Base-by-base conservation (phyloP, 2,888 invertebrate species). In the Nomada fabriciana region DNA sequence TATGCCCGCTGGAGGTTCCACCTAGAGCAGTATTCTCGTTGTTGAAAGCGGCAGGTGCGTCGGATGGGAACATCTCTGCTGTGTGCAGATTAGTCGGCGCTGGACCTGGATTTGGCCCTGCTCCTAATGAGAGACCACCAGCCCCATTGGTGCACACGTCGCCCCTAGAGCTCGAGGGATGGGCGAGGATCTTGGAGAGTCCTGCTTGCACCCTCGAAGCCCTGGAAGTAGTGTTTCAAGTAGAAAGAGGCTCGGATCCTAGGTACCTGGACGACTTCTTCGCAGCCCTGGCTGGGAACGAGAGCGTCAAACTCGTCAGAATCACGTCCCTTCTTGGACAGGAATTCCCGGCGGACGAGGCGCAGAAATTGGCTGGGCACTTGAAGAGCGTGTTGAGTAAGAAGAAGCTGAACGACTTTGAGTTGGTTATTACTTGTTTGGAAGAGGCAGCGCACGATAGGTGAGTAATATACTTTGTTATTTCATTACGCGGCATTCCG, bases 261-360 rank as follows among this genome's bases (percentile, higher is more conserved):
- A 93, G 91, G 76, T 93, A 94, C n/a, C 92, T 95, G 68, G 94
- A 95, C 84, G 91, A 94, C 53, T 95, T 95, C 88, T 94, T 95
- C 87, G 94, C 94, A 53, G 94, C 95, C 0, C 90, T 95, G 5
- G 94, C 94, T 0, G 91, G 93, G 47, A 95, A 95, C 85, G 95
- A 95, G 89, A 95, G 95, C 82, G 95, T 95, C 15, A 94, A 94
- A 74, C 94, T 94, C 36, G 94, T 95, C 43, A 94, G 95, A 77
- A 94, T 95, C 42, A 94, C 95, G 2, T 95, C 95, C 1, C 90
- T 95, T 7, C 92, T 95, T 2, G 95, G 95, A 10, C 95, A 95
- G 83, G 95, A 95, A 88, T 94, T 95, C 76, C 94, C 94, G 42
- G 94, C 94, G 20, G 93, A 94, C 52, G 95, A 95, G 88, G 94